These are phyloP conservation scores for Camponotus floridanus DNA, from an alignment of 1,140 invertebrate genomes.

Conservation along the genomic window DNA sequence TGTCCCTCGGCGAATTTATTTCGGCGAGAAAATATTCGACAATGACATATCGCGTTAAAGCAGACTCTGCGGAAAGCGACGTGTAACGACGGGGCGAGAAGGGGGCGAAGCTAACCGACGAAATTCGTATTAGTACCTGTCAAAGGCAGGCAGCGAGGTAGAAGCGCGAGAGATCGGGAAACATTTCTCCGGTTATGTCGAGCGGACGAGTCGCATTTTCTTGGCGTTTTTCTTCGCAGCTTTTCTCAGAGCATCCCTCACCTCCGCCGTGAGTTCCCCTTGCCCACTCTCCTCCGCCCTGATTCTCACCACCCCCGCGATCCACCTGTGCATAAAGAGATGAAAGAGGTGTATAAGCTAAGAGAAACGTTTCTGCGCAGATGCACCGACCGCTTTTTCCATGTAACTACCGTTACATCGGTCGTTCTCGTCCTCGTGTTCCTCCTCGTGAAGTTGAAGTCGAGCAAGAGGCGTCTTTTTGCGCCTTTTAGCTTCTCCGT, in stretches of 20 bases:
- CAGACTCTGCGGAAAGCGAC: not conserved
- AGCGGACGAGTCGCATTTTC: conserved; percentile 66
- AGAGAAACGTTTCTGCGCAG: conserved; percentile 52
- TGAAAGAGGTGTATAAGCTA: conserved; percentile 53
- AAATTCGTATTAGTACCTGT: conserved; percentile 72
- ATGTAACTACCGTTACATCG: conserved; percentile 37
- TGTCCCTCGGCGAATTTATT: conserved; percentile 8
- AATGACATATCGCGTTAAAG: conserved; percentile 49
- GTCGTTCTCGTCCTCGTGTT: conserved; percentile 36
- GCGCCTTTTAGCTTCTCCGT: not conserved
- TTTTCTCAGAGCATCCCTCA: conserved; percentile 18
- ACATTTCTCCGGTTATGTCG: conserved; percentile 50
- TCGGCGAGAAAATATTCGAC: conserved; percentile 61
- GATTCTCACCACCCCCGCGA: not conserved
- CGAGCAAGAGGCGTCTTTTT: conserved; percentile 38
- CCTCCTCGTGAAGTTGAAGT: conserved; percentile 27
- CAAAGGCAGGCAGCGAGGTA: conserved; percentile 61
- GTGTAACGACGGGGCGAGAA: too few relatives aligned
- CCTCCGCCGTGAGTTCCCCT: not conserved
- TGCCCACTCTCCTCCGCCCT: too few relatives aligned
- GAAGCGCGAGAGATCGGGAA: conserved; percentile 50
- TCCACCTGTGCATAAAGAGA: conserved; percentile 62
- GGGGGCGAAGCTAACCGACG: not conserved
- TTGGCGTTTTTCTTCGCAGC: conserved; percentile 51
- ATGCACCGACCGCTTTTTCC: conserved; percentile 55